Conservation (phyloP, 2,888 invertebrate species). For the Imbricaverruca yamaguchii region DNA sequence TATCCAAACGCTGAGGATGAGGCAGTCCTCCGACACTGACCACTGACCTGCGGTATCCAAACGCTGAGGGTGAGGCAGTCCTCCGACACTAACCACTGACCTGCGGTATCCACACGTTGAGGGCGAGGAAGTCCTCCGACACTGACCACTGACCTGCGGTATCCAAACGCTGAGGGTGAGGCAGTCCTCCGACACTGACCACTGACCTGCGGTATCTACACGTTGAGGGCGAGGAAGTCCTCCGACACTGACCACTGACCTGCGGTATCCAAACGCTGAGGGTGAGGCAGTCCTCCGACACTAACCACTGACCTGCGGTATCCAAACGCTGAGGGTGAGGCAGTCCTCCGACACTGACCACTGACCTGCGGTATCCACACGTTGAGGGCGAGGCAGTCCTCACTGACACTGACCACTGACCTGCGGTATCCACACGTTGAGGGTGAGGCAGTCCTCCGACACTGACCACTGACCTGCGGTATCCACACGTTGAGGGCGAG, state of each 20-base stretch:
- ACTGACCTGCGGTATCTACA: constrained; percentile 80
- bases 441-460: constrained; percentile 70
- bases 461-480: constrained; percentile 60
- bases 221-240: constrained; percentile 80
- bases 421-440: constrained; percentile 83
- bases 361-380: constrained; percentile 80
- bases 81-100: constrained; percentile 40
- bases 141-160: constrained; percentile 60
- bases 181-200: constrained; percentile 63
- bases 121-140: constrained; percentile 70
- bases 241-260: constrained; percentile 54
- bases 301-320: constrained; percentile 65
- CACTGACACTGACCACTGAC: constrained; percentile 50
- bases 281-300: constrained; percentile 70
- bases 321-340: constrained; percentile 80
- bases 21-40: no score
- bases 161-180: constrained; percentile 83
- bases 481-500: constrained; percentile 83
- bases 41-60: no score
- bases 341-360: constrained; percentile 64
- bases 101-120: constrained; percentile 83
- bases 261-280: constrained; percentile 83
- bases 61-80: no score
- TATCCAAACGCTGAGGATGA: no score
- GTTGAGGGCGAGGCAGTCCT: constrained; percentile 82